A percentile compares a stretch with the other conserved stretches of the same genome.
Conservation (phyloP, 2,888 invertebrate genomes). For the Ectemnius continuus region DNA sequence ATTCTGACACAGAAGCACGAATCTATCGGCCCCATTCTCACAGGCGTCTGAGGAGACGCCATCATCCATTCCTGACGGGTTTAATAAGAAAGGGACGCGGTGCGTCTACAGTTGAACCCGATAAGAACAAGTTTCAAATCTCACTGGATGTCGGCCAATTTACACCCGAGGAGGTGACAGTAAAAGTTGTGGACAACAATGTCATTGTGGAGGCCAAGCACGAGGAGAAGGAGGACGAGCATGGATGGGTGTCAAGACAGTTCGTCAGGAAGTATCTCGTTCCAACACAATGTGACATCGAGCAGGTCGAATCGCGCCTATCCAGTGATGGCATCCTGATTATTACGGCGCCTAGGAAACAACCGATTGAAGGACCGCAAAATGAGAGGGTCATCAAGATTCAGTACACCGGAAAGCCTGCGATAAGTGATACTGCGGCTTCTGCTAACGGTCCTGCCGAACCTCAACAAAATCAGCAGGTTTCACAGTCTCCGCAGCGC, state of each 20-base stretch:
- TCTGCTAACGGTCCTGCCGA: constrained; percentile 6
- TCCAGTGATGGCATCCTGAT: constrained; percentile 91
- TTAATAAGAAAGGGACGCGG: constrained; percentile 76
- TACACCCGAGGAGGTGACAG: constrained; percentile 74
- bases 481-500: neutral
- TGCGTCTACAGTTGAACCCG: constrained; percentile 81
- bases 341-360: constrained; percentile 85
- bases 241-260: constrained; percentile 89
- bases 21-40: constrained; percentile 23
- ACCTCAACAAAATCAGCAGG: constrained; percentile 14
- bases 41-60: constrained; percentile 25
- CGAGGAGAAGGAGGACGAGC: constrained; percentile 87
- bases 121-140: constrained; percentile 85
- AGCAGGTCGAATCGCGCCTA: constrained; percentile 86
- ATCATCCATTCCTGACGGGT: constrained; percentile 59
- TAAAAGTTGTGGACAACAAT: constrained; percentile 85
- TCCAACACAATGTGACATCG: constrained; percentile 83
- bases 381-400: constrained; percentile 58
- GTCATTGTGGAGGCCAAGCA: constrained; percentile 88
- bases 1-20: constrained; percentile 34
- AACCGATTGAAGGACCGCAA: constrained; percentile 53
- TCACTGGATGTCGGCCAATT: constrained; percentile 89
- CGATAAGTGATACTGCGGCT: constrained; percentile 40
- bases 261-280: constrained; percentile 86
- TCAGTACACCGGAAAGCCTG: constrained; percentile 62